These are phyloP conservation scores for Hozukius guyotensis DNA, from an alignment of 2,797 vertebrate species.

Conservation along the genomic window DNA sequence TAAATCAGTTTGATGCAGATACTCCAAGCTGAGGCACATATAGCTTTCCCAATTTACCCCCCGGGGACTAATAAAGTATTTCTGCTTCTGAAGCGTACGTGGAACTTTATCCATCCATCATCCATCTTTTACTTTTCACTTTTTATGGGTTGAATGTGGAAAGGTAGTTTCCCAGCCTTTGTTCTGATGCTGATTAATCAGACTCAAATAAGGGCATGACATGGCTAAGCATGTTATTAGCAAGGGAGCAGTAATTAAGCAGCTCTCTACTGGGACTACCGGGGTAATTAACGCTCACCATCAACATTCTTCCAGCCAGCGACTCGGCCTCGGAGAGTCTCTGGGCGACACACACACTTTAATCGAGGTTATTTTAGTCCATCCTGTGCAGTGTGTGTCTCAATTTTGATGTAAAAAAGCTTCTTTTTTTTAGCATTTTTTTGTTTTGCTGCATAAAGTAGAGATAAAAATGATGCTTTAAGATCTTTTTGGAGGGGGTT, in stretches of 20 bases:
- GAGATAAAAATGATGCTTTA: neutral
- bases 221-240: constrained; percentile 49
- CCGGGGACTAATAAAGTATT: no score
- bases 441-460: neutral
- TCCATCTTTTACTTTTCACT: accelerated
- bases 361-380: neutral
- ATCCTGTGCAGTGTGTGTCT: neutral
- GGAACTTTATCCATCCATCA: neutral
- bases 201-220: constrained; percentile 17
- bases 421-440: neutral
- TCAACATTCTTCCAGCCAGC: constrained; percentile 37
- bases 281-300: constrained; percentile 59
- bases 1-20: neutral
- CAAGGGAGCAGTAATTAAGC: constrained; percentile 58
- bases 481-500: neutral
- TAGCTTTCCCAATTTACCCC: no score
- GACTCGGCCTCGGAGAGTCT: neutral
- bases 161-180: neutral
- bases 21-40: neutral
- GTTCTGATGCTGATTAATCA: constrained; percentile 20
- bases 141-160: neutral
- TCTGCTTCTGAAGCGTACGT: no score
- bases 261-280: constrained; percentile 24
- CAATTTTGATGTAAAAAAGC: neutral
- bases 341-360: neutral